Evolutionary conservation across 2,888 invertebrate genomes (phyloP).

Genomic region (Scrobipalpa atriplicella): DNA sequence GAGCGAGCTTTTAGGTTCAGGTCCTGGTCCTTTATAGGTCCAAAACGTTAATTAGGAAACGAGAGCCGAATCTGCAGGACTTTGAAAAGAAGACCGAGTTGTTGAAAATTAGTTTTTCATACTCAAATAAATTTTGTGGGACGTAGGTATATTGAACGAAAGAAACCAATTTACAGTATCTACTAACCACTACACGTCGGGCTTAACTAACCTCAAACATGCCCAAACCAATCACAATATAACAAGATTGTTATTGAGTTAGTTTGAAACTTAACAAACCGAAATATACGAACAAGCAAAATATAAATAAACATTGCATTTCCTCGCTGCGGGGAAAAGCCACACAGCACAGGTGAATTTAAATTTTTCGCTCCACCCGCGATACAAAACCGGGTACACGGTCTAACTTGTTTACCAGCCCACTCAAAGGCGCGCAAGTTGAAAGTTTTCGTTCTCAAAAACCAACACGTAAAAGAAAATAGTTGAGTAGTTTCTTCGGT

Average conservation of each 20-base stretch:
- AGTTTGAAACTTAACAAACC: slow-evolving; percentile 12
- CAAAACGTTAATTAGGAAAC: neutral
- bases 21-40: neutral
- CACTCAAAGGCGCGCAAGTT: slow-evolving; percentile 42
- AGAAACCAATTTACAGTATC: too few relatives aligned
- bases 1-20: neutral
- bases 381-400: slow-evolving; percentile 41
- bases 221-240: neutral
- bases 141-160: too few relatives aligned
- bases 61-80: neutral
- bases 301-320: slow-evolving; percentile 15
- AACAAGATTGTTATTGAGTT: slow-evolving; percentile 9
- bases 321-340: neutral
- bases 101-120: too few relatives aligned
- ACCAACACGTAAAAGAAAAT: slow-evolving; percentile 37
- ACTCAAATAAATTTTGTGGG: too few relatives aligned
- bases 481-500: slow-evolving; percentile 38
- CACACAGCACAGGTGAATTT: slow-evolving; percentile 35
- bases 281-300: slow-evolving; percentile 13
- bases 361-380: slow-evolving; percentile 43
- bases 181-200: too few relatives aligned
- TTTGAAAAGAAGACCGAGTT: too few relatives aligned
- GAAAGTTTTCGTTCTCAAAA: slow-evolving; percentile 38
- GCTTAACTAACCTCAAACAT: slow-evolving; percentile 6
- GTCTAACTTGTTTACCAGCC: slow-evolving; percentile 43